Conservation (phyloP, 2,888 invertebrate genomes). For the Papilio demoleus region DNA sequence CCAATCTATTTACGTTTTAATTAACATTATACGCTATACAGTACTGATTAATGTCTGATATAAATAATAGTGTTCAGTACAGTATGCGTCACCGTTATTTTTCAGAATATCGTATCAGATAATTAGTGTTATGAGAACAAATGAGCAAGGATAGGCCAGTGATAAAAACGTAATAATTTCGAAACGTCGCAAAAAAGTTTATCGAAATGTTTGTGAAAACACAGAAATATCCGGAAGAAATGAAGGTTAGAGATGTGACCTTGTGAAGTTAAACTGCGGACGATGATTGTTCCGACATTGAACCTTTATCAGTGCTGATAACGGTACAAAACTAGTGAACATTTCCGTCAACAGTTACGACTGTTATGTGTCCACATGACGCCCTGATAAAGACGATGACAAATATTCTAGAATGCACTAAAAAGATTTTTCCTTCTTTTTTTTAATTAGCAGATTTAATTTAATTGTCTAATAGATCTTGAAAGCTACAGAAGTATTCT, state of each 20-base stretch:
- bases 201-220: not conserved
- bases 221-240: not conserved
- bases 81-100: too few relatives aligned
- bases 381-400: slow-evolving; percentile 9
- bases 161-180: too few relatives aligned
- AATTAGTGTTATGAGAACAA: too few relatives aligned
- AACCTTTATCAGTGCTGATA: slow-evolving; percentile 25
- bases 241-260: slow-evolving; percentile 19
- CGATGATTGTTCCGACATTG: slow-evolving; percentile 20
- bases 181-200: not conserved
- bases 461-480: too few relatives aligned
- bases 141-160: too few relatives aligned
- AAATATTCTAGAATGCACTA: not conserved
- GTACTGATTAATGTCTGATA: not conserved
- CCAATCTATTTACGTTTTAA: slow-evolving; percentile 3
- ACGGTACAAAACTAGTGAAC: not conserved
- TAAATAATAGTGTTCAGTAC: too few relatives aligned
- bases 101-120: too few relatives aligned
- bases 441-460: not conserved
- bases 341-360: slow-evolving; percentile 28
- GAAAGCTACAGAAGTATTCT: too few relatives aligned
- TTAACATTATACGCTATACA: not conserved
- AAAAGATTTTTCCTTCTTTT: not conserved
- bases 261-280: slow-evolving; percentile 11
- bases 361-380: not conserved